Evolutionary conservation across 2,113 vertebrate genomes (phyloP).

Genomic region (Pelmatolapia mariae): DNA sequence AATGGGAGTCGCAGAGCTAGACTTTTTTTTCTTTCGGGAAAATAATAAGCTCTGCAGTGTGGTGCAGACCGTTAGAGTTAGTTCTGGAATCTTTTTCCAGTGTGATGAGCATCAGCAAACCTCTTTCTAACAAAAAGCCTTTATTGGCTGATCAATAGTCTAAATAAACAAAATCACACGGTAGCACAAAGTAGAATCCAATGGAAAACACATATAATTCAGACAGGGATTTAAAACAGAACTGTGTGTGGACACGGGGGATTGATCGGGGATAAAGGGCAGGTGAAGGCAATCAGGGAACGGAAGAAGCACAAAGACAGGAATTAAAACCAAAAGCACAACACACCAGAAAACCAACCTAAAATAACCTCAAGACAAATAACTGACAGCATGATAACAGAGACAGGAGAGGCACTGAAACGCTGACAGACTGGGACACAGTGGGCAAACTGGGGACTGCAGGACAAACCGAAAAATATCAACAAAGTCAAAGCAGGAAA

Average conservation of each 20-base stretch:
- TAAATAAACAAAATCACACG: background rate
- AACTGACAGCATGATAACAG: background rate
- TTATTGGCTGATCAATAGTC: background rate
- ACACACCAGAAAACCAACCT: background rate
- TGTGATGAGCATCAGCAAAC: background rate
- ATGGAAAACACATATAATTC: background rate
- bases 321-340: background rate
- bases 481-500: background rate
- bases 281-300: background rate
- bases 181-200: background rate
- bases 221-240: background rate
- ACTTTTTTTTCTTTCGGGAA: rapidly evolving
- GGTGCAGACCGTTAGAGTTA: background rate
- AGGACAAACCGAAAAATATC: background rate
- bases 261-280: background rate
- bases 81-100: background rate
- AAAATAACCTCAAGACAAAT: background rate
- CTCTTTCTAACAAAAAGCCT: background rate
- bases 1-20: background rate
- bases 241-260: background rate
- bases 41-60: background rate
- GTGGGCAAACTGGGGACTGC: background rate
- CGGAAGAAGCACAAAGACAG: background rate
- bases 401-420: background rate
- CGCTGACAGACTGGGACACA: background rate